These are phyloP conservation scores for Mercenaria mercenaria DNA, from an alignment of 1,140 invertebrate species.

Conservation along the genomic window DNA sequence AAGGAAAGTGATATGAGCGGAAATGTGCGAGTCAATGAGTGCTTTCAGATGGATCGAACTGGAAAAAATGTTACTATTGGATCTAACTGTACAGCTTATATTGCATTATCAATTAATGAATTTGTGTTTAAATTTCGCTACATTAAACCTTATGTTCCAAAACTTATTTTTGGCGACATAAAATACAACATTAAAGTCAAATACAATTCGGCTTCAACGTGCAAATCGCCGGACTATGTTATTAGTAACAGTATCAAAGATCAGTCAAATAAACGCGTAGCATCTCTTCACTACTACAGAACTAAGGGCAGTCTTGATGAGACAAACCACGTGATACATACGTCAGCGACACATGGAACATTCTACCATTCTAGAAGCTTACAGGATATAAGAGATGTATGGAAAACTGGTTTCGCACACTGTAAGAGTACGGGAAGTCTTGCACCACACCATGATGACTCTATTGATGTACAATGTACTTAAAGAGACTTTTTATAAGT, in stretches of 20 bases:
- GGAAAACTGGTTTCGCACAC: slow-evolving; percentile 79
- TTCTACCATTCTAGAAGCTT: slow-evolving; percentile 73
- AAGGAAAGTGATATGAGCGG: slow-evolving; percentile 35
- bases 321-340: slow-evolving; percentile 65
- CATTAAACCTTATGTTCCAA: slow-evolving; percentile 65
- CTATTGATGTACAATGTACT: neutral
- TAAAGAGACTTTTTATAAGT: too few species aligned
- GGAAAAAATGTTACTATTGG: slow-evolving; percentile 52
- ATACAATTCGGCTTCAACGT: neutral
- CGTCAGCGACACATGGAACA: slow-evolving; percentile 31
- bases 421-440: slow-evolving; percentile 77
- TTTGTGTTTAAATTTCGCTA: slow-evolving; percentile 72
- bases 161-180: slow-evolving; percentile 78
- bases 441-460: slow-evolving; percentile 68
- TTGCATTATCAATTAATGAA: slow-evolving; percentile 6
- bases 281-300: slow-evolving; percentile 73
- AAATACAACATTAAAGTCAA: slow-evolving; percentile 67
- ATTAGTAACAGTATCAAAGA: slow-evolving; percentile 48
- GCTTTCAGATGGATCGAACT: slow-evolving; percentile 64
- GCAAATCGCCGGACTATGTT: slow-evolving; percentile 40
- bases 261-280: neutral
- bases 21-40: slow-evolving; percentile 64
- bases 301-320: slow-evolving; percentile 53
- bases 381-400: slow-evolving; percentile 74
- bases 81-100: neutral